Evolutionary conservation across 2,113 vertebrate genomes (phyloP).

Genomic region (Hippocampus guttulatus): DNA sequence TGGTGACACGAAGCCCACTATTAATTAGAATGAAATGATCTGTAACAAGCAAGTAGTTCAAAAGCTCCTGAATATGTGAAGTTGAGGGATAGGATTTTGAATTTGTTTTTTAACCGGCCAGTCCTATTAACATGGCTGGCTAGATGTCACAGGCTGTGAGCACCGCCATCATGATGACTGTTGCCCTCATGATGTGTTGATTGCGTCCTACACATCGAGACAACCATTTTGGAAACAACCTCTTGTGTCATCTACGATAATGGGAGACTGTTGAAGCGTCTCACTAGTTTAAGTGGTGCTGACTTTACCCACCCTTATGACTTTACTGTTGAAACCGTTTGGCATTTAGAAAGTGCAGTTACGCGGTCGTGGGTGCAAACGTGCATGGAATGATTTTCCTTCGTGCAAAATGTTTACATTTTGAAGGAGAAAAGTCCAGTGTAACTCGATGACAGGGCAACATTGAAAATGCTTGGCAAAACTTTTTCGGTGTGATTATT

Average conservation of each 20-base stretch:
- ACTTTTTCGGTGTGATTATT: too few species aligned
- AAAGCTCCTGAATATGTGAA: slow-evolving; percentile 25
- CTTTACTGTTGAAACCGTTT: background rate
- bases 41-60: slow-evolving; percentile 14
- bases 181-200: slow-evolving; percentile 38
- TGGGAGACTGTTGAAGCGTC: slow-evolving; percentile 1
- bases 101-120: slow-evolving; percentile 10
- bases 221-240: background rate
- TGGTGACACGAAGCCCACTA: slow-evolving; percentile 51
- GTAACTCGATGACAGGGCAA: too few species aligned
- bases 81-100: slow-evolving; percentile 41
- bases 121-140: slow-evolving; percentile 32
- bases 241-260: slow-evolving; percentile 19
- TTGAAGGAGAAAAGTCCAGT: too few species aligned
- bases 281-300: background rate
- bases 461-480: too few species aligned
- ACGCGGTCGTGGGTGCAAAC: slow-evolving; percentile 14
- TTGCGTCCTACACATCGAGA: slow-evolving; percentile 39
- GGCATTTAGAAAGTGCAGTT: too few species aligned
- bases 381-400: slow-evolving; percentile 26
- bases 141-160: slow-evolving; percentile 57
- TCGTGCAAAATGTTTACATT: too few species aligned
- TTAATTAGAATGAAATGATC: background rate
- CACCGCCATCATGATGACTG: slow-evolving; percentile 38
- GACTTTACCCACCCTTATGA: background rate